phyloP scores from a whole-genome alignment of 2,888 invertebrate genomes.

The Gymnosoma rotundatum region DNA sequence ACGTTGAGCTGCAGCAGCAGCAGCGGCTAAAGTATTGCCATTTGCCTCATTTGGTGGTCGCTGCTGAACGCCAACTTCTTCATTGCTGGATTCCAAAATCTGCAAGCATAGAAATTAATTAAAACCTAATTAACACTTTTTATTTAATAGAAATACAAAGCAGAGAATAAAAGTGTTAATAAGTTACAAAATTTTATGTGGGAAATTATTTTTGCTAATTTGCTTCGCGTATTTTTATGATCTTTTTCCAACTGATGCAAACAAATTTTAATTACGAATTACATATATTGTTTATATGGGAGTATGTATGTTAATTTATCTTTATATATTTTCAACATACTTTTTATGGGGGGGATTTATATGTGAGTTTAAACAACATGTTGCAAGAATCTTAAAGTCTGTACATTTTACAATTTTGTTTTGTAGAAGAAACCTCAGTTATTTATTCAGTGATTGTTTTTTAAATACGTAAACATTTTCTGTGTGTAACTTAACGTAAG shows the following conservation, averaged over 20 bases:
- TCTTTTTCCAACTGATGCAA: slow-evolving; percentile 40
- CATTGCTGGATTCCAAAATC: slow-evolving; percentile 82
- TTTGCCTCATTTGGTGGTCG: slow-evolving; percentile 74
- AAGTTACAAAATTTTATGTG: slow-evolving; percentile 53
- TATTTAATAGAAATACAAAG: not conserved
- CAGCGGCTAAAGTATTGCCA: slow-evolving; percentile 69
- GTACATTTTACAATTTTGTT: slow-evolving; percentile 60
- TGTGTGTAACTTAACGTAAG: slow-evolving; percentile 12
- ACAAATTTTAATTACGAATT: slow-evolving; percentile 45
- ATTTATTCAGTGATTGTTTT: slow-evolving; percentile 9
- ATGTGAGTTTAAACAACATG: slow-evolving; percentile 52
- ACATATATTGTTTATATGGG: not conserved
- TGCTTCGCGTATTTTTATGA: slow-evolving; percentile 52
- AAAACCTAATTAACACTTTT: slow-evolving; percentile 18
- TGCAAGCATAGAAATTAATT: slow-evolving; percentile 68
- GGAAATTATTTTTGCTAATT: slow-evolving; percentile 18
- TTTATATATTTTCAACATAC: slow-evolving; percentile 27
- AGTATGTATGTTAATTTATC: slow-evolving; percentile 61
- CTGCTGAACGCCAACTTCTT: slow-evolving; percentile 75
- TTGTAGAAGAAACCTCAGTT: slow-evolving; percentile 27
- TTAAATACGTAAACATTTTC: slow-evolving; percentile 23
- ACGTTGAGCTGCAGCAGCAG: slow-evolving; percentile 68
- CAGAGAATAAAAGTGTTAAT: slow-evolving; percentile 41
- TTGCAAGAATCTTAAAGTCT: slow-evolving; percentile 56
- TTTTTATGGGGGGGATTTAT: slow-evolving; percentile 30